A percentile compares a stretch with the other conserved stretches of the same genome.
Conservation (phyloP, 2,797 vertebrate species). For the Sciurus vulgaris region DNA sequence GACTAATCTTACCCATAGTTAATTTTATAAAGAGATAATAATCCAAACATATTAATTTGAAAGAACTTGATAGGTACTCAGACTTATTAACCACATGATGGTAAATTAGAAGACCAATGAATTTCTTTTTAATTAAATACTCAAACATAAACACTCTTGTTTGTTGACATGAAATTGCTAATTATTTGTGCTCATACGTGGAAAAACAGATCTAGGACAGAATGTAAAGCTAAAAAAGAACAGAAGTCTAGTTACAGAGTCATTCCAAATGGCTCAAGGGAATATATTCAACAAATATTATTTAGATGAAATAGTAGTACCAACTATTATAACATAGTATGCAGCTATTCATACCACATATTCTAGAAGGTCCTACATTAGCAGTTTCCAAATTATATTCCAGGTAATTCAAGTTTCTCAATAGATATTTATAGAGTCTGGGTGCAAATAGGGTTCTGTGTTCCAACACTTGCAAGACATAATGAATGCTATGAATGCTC, state of each 20-base stretch:
- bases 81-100: not conserved
- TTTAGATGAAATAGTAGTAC: not conserved
- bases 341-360: not conserved
- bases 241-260: not conserved
- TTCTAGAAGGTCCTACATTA: not conserved
- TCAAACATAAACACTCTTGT: not conserved
- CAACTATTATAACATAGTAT: not conserved
- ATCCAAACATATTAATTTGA: conserved; percentile 35
- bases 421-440: not conserved
- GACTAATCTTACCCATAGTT: not conserved
- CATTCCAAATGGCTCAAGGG: not conserved
- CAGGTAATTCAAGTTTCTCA: not conserved
- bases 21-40: not conserved
- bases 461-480: not conserved
- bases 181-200: not conserved
- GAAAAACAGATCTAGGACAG: not conserved
- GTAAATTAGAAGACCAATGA: not conserved
- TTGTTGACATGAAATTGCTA: not conserved
- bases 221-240: not conserved
- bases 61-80: conserved; percentile 16
- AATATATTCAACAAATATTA: not conserved
- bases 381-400: not conserved
- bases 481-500: not conserved
- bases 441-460: not conserved
- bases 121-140: conserved; percentile 46